These are phyloP conservation scores for Mellilla xanthometata DNA, from an alignment of 2,888 invertebrate species.

Conservation along the genomic window DNA sequence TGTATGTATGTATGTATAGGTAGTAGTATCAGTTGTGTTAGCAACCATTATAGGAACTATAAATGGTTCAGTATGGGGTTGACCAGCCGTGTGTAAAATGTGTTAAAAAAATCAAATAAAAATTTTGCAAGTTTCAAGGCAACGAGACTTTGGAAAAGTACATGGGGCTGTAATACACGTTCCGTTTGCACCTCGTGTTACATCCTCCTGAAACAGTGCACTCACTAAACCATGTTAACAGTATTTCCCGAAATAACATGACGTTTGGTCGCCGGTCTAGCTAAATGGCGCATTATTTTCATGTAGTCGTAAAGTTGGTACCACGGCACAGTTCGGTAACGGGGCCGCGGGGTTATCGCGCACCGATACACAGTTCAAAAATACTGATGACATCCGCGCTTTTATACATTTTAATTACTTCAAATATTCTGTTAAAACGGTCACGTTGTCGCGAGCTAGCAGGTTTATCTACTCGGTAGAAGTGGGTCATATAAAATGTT, in stretches of 20 bases:
- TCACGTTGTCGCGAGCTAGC: constrained; percentile 5
- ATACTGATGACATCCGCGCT: constrained; percentile 43
- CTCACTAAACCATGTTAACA: not conserved
- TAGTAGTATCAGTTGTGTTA: too few relatives aligned
- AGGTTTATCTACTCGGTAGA: not conserved
- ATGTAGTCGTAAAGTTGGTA: constrained; percentile 38
- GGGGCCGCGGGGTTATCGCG: constrained; percentile 55
- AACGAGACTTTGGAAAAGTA: too few relatives aligned
- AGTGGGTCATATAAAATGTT: constrained; percentile 3
- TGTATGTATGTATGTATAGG: too few relatives aligned
- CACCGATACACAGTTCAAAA: constrained; percentile 52
- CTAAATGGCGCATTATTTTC: constrained; percentile 26
- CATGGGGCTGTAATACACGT: too few relatives aligned
- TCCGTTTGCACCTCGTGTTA: too few relatives aligned
- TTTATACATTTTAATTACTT: constrained; percentile 25
- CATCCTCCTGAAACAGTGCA: too few relatives aligned
- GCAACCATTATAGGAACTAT: too few relatives aligned
- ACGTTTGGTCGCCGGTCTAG: constrained; percentile 9
- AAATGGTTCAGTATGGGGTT: too few relatives aligned
- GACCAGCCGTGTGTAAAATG: too few relatives aligned
- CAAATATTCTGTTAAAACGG: constrained; percentile 9
- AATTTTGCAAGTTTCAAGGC: too few relatives aligned
- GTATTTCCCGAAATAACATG: constrained; percentile 18
- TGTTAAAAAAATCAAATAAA: too few relatives aligned
- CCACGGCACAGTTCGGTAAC: constrained; percentile 43